Conservation (phyloP, 1,140 invertebrate genomes). For the Chymomyza costata region DNA sequence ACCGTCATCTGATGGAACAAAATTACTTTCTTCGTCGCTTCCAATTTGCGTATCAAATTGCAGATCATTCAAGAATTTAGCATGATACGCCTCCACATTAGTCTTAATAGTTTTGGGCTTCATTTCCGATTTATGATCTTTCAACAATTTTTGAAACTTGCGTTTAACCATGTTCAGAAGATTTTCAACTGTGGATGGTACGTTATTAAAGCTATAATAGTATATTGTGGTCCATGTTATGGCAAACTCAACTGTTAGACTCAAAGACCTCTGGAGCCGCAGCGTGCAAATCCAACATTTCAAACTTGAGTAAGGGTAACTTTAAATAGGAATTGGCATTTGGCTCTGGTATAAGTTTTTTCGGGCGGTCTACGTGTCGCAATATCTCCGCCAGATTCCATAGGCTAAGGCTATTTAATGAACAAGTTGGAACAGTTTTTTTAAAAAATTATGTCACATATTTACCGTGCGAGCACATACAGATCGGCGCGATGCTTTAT, state of each 20-base stretch:
- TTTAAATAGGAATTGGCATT: constrained; percentile 68
- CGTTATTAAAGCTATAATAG: no score
- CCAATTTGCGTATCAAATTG: constrained; percentile 28
- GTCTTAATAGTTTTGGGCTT: constrained; percentile 31
- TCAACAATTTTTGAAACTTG: constrained; percentile 61
- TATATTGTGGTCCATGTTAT: no score
- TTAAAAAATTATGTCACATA: not conserved
- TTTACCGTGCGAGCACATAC: no score
- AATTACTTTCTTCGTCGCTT: constrained; percentile 22
- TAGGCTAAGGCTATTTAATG: constrained; percentile 44
- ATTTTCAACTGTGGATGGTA: constrained; percentile 44
- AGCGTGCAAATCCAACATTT: constrained; percentile 63
- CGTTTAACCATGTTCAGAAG: constrained; percentile 57
- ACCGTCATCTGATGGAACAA: constrained; percentile 34
- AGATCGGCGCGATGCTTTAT: no score
- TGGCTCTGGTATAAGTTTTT: constrained; percentile 30
- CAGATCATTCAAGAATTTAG: constrained; percentile 44
- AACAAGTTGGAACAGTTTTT: not conserved
- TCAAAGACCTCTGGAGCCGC: constrained; percentile 58
- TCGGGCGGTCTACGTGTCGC: constrained; percentile 54
- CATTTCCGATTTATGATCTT: constrained; percentile 53
- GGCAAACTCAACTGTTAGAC: constrained; percentile 66
- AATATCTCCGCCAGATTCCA: constrained; percentile 65
- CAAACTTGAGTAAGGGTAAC: no score
- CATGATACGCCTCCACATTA: constrained; percentile 56